A percentile compares a stretch with the other conserved stretches of the same genome.
These are phyloP conservation scores for Aricia artaxerxes DNA, from an alignment of 2,888 invertebrate genomes.

Conservation along the genomic window DNA sequence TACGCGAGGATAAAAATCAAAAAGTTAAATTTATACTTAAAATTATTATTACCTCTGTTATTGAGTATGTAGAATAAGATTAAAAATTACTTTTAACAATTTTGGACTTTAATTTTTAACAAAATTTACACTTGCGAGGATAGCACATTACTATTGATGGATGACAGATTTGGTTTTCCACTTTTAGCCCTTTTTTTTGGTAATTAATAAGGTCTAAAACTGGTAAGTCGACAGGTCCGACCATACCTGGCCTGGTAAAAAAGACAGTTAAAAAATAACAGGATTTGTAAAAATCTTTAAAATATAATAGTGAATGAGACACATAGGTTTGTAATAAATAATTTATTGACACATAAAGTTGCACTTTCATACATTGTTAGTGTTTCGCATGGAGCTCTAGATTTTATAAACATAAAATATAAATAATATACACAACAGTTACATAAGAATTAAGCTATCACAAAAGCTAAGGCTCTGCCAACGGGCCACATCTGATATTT, in stretches of 20 bases:
- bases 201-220: too few species aligned
- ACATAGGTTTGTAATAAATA: conserved; percentile 7
- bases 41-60: too few species aligned
- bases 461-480: not conserved
- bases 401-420: not conserved
- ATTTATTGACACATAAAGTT: conserved; percentile 17
- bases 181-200: too few species aligned
- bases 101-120: not conserved
- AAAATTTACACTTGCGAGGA: not conserved
- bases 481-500: not conserved
- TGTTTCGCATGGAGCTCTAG: not conserved
- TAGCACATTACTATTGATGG: too few species aligned
- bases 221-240: too few species aligned
- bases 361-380: conserved; percentile 13
- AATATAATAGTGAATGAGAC: not conserved
- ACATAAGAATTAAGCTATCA: not conserved
- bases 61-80: not conserved
- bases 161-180: too few species aligned
- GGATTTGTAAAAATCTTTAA: too few species aligned
- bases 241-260: not conserved
- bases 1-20: too few species aligned
- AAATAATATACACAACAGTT: conserved; percentile 4
- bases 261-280: not conserved
- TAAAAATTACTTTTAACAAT: not conserved
- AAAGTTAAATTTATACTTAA: too few species aligned